Conservation (phyloP, 2,888 invertebrate genomes). For the Ferdinandea cuprea region DNA sequence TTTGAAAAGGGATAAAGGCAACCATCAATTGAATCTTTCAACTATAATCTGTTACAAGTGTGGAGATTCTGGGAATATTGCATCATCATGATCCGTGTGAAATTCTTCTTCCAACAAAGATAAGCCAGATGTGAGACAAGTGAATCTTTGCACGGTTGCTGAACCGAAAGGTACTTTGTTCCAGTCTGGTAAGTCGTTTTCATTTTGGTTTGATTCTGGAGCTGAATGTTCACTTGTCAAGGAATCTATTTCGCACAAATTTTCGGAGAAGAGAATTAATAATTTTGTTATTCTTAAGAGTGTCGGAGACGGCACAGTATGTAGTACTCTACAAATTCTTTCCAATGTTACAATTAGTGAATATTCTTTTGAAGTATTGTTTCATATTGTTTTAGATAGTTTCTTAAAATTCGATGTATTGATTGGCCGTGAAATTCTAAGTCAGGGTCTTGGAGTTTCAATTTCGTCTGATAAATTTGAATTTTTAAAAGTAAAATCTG, state of each 20-base stretch:
- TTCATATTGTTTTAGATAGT: slow-evolving; percentile 38
- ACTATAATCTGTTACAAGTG: slow-evolving; percentile 50
- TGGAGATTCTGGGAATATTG: slow-evolving; percentile 53
- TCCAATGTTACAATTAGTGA: slow-evolving; percentile 33
- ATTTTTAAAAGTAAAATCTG: slow-evolving; percentile 16
- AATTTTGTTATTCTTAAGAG: slow-evolving; percentile 61
- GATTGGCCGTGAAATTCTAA: slow-evolving; percentile 47
- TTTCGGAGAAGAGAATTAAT: slow-evolving; percentile 48
- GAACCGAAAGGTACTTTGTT: slow-evolving; percentile 52
- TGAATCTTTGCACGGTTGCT: slow-evolving; percentile 60
- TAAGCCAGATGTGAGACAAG: slow-evolving; percentile 50
- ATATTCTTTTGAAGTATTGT: slow-evolving; percentile 37
- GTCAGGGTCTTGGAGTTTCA: slow-evolving; percentile 40
- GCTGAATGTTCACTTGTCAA: slow-evolving; percentile 56
- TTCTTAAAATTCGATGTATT: slow-evolving; percentile 20
- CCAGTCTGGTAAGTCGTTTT: slow-evolving; percentile 51
- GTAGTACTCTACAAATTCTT: slow-evolving; percentile 38
- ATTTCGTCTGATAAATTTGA: slow-evolving; percentile 35
- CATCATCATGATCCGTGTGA: slow-evolving; percentile 30
- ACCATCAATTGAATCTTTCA: slow-evolving; percentile 1
- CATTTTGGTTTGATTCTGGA: slow-evolving; percentile 53
- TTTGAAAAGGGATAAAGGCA: slow-evolving; percentile 27
- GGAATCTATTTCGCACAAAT: slow-evolving; percentile 56
- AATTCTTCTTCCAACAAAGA: slow-evolving; percentile 37
- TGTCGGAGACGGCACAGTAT: slow-evolving; percentile 45